Percentiles rank a stretch among this genome's conserved stretches.
Evolutionary conservation across 2,797 vertebrate species (phyloP).

Genomic region (Falco biarmicus): DNA sequence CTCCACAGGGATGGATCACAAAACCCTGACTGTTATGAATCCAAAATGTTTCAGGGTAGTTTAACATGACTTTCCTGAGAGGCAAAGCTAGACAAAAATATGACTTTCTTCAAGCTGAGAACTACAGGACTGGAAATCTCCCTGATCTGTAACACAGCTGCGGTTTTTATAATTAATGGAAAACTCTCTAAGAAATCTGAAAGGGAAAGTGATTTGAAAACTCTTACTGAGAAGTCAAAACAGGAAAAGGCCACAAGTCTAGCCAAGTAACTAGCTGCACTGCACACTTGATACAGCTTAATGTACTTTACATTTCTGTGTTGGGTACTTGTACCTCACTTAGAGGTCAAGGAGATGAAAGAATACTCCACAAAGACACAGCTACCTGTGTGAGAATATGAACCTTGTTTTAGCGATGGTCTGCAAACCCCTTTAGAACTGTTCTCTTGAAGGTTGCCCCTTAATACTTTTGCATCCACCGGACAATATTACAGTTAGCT

Average conservation of each 20-base stretch:
- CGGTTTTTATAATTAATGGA: neutral
- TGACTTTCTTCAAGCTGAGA: neutral
- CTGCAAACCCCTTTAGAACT: neutral
- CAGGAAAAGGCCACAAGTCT: neutral
- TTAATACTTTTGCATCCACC: neutral
- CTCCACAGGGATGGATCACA: neutral
- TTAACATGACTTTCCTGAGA: neutral
- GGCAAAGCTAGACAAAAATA: neutral
- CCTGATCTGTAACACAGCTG: neutral
- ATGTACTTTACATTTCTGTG: neutral
- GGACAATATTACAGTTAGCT: neutral
- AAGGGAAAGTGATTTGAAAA: constrained; percentile 32
- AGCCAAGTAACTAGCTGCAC: neutral
- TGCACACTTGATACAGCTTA: neutral
- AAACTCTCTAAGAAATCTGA: constrained; percentile 24
- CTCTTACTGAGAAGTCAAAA: neutral
- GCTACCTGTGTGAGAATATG: neutral
- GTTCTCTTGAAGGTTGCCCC: neutral
- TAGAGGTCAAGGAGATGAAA: neutral
- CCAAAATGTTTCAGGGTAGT: neutral
- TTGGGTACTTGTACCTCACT: neutral
- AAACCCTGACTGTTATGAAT: neutral
- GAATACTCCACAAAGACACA: neutral
- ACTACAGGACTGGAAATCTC: neutral
- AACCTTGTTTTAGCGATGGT: neutral